Base-by-base conservation (phyloP, 2,113 vertebrate species). In the Hassar affinis region DNA sequence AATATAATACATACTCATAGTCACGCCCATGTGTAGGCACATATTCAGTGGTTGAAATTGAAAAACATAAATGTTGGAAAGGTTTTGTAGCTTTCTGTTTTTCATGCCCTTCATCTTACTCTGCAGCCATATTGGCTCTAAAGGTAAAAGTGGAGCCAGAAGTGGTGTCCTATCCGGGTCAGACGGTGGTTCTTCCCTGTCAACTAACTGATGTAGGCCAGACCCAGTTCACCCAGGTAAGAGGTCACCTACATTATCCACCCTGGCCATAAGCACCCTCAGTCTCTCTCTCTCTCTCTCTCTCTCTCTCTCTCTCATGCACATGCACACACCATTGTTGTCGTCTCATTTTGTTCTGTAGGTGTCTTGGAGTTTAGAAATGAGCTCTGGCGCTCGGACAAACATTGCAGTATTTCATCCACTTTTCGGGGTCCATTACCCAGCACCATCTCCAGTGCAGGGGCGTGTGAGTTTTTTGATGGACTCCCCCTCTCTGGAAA, bases 341-440 rank as follows among this genome's bases (percentile, higher is more conserved):
- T 79, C 79, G 61, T 84, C 85, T 81, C 56, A 25, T 20, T 87
- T 25, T 64, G 42, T 20, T 1, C 79, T 82, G 0, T 91, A 96
- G 93, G 94, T 96, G 75, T 96, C 94, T 0, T 97, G 96, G 96
- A 92, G 94, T 75, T 94, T 93, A 15, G 91, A 93, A 83, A 84
- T 86, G 0, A 87, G 77, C 51, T 85, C 90, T 0, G 90, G 88
- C 0, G 25, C 79, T 0, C 80, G 89, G 77, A 89, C 85, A 59
- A 96, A 94, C 79, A 93, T 97, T 4, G 96, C 96, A 0, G 95
- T 95, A 42, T 94, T 92, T 84, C 95, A 96, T 81, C 96, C 96
- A 0, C 77, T 0, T 0, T 94, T 85, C 2, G 91, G 92, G 0
- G 89, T 91, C 18, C 94, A 90, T 82, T 97, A 94, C 88, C 96